These are phyloP conservation scores for Phyllopteryx taeniolatus DNA, from an alignment of 2,113 vertebrate genomes.

Conservation along the genomic window DNA sequence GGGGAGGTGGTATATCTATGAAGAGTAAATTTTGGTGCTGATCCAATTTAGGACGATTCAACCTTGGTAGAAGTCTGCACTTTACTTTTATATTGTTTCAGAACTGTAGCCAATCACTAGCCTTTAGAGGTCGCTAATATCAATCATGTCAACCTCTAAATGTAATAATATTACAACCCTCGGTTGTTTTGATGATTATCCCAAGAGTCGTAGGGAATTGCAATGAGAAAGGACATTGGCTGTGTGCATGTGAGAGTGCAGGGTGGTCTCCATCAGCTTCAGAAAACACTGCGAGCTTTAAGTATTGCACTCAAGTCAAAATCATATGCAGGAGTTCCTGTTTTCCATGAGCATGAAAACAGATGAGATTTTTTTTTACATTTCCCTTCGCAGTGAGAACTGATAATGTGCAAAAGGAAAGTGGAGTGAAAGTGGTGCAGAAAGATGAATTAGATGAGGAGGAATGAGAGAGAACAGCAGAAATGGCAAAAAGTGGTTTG, in stretches of 20 bases:
- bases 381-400: constrained; percentile 19
- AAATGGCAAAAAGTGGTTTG: constrained; percentile 33
- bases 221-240: constrained; percentile 5
- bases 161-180: constrained; percentile 1
- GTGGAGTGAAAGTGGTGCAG: constrained; percentile 7
- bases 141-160: constrained; percentile 9
- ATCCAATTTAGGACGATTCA: constrained; percentile 5
- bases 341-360: not conserved
- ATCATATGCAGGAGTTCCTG: not conserved
- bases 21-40: not conserved
- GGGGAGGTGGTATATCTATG: constrained; percentile 1
- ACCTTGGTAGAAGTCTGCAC: not conserved
- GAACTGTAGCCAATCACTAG: constrained; percentile 4
- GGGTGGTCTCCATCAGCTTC: not conserved
- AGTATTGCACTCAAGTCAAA: not conserved
- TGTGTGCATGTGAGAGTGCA: not conserved
- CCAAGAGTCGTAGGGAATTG: not conserved
- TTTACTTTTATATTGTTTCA: not conserved
- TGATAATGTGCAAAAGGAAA: constrained; percentile 25
- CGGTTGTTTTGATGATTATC: constrained; percentile 2
- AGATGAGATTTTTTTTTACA: constrained; percentile 9
- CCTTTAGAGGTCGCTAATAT: constrained; percentile 8
- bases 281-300: not conserved
- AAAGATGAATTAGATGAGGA: constrained; percentile 15
- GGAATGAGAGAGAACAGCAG: constrained; percentile 22